A percentile compares a stretch with the other conserved stretches of the same genome.
These are phyloP conservation scores for Rugalucina vietnamica DNA, from an alignment of 2,888 invertebrate species.

Conservation along the genomic window DNA sequence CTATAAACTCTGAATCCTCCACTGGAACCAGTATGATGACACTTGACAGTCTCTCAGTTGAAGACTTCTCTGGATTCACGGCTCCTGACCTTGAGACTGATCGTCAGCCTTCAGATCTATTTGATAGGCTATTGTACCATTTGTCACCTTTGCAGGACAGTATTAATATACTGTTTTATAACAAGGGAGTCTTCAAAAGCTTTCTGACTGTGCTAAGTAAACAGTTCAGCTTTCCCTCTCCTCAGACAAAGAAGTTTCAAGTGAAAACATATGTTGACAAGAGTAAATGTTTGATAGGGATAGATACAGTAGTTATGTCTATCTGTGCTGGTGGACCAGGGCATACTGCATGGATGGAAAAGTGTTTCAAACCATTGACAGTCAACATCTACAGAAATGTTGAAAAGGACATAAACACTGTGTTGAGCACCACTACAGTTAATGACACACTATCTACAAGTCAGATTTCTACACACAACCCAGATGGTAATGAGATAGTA, in stretches of 20 bases:
- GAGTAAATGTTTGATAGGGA: background rate
- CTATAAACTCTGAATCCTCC: background rate
- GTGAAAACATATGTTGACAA: background rate
- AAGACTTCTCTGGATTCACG: background rate
- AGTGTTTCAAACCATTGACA: background rate
- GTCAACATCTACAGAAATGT: background rate
- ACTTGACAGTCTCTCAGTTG: background rate
- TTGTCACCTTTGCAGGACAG: background rate
- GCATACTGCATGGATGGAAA: background rate
- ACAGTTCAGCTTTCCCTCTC: background rate
- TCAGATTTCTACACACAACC: background rate
- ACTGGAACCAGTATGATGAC: background rate
- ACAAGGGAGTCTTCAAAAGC: background rate
- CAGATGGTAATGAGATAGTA: background rate
- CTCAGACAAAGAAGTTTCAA: background rate
- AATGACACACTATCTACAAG: background rate
- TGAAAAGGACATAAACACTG: background rate
- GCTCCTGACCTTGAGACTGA: background rate
- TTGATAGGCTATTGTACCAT: background rate
- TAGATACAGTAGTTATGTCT: background rate
- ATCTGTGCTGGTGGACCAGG: background rate
- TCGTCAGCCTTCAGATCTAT: background rate
- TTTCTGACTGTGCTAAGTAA: background rate
- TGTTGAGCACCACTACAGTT: background rate
- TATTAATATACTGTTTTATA: background rate